Base-by-base conservation (phyloP, 2,113 vertebrate genomes). In the Thomomys bottae region DNA sequence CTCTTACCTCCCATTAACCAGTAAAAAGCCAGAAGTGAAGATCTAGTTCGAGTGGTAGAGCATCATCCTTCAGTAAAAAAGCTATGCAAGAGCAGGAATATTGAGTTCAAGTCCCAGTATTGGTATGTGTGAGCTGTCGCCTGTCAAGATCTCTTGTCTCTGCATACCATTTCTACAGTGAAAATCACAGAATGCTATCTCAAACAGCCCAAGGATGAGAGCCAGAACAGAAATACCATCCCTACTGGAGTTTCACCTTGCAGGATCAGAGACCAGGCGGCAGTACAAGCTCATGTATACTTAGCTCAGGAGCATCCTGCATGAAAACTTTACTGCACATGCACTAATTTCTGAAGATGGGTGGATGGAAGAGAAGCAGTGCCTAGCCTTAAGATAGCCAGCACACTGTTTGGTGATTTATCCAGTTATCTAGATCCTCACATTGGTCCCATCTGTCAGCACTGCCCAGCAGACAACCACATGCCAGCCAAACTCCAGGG, bases 321-420 rank as follows among this genome's bases (percentile, higher is more conserved):
- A 0, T 0, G 34, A 38, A 36, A 42, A 24, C 4, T 40, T 18
- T 4, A 24, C 0, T 10, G 17, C 34, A 83, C 18, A 5, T 5
- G 1, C 59, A 49, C 10, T 24, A 40, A 17, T 54, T 36, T 3
- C 34, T 0, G 6, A 79, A 63, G n/a, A 63, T 9, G 20, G 1
- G 9, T 12, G 0, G 3, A 20, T 3, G 17, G 61, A 10, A 78
- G 63, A 77, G 80, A 15, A 4, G 34, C 2, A 45, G 72, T 40
- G 2, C 11, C 8, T 8, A 59, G 38, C 61, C 38, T 71, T 40
- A n/a, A 1, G 34, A 36, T n/a, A 68, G 64, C 10, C 54, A 57
- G 42, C 57, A 67, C 49, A 36, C 42, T 5, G 6, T 8, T n/a
- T 80, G 68, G 30, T 8, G 54, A 79, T 5, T n/a, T 42, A 28